Percentiles rank a stretch among this genome's conserved stretches.
Conservation (phyloP, 2,113 vertebrate genomes). For the Thryonomys swinderianus region DNA sequence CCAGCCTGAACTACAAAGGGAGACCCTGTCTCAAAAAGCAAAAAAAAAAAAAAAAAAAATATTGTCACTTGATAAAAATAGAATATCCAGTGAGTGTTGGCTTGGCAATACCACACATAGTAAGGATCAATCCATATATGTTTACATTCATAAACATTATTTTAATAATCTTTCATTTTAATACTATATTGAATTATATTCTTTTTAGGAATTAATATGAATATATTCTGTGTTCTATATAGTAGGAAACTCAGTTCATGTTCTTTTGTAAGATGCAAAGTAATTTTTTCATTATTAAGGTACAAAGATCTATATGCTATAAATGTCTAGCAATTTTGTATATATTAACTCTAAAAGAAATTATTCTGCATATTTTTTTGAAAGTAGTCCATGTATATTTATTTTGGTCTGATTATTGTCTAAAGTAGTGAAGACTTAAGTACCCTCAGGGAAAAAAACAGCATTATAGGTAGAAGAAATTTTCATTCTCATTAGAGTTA, state of each 20-base stretch:
- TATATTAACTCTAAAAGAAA: neutral
- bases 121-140: neutral
- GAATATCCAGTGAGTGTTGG: neutral
- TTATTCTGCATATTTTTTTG: neutral
- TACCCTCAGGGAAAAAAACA: neutral
- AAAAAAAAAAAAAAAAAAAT: too few relatives aligned
- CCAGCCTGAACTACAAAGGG: too few relatives aligned
- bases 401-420: neutral
- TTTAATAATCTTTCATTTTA: neutral
- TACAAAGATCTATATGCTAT: neutral
- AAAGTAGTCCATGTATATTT: neutral
- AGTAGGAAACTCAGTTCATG: neutral
- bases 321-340: neutral
- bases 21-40: too few relatives aligned
- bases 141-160: neutral
- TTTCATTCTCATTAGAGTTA: conserved; percentile 22
- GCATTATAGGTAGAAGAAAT: neutral
- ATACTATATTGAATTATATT: neutral
- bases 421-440: neutral
- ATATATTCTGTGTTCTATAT: neutral
- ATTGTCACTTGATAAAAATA: conserved; percentile 3
- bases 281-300: conserved; percentile 32
- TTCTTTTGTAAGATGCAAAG: neutral
- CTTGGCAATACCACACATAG: neutral
- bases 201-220: neutral